Percentiles rank a stretch among this genome's conserved stretches.
phyloP scores from a whole-genome alignment of 2,888 invertebrate genomes.

The Petrolisthes cinctipes region DNA sequence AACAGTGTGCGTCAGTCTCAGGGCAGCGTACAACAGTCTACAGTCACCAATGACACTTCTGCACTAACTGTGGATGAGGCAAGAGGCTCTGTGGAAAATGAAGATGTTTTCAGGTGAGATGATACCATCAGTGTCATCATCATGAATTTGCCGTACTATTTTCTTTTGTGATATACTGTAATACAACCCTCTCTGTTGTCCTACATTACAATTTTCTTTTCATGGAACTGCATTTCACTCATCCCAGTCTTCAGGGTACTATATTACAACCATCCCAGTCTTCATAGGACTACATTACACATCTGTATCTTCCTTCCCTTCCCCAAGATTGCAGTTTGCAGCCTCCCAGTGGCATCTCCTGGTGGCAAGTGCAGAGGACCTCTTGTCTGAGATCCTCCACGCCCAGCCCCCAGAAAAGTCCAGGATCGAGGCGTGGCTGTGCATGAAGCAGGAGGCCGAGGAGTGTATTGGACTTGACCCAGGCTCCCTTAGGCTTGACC shows the following conservation, averaged over 20 bases:
- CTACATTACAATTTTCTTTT: too few relatives aligned
- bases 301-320: neutral
- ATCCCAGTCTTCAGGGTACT: neutral
- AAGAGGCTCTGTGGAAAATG: constrained; percentile 49
- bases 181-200: too few relatives aligned
- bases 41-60: constrained; percentile 51
- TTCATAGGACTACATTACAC: neutral
- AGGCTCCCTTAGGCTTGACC: constrained; percentile 35
- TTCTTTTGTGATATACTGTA: too few relatives aligned
- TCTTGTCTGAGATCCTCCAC: constrained; percentile 82
- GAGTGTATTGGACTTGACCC: constrained; percentile 79
- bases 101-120: constrained; percentile 65
- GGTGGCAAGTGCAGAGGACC: constrained; percentile 85
- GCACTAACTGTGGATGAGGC: constrained; percentile 25
- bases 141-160: too few relatives aligned
- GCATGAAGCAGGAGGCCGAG: constrained; percentile 87
- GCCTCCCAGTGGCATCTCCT: constrained; percentile 85
- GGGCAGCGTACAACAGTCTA: constrained; percentile 28
- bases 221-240: too few relatives aligned
- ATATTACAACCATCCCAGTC: neutral
- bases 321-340: constrained; percentile 79
- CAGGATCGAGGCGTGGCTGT: constrained; percentile 86
- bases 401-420: constrained; percentile 80
- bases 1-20: constrained; percentile 35
- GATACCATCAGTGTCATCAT: too few relatives aligned